Percentiles rank a stretch among this genome's conserved stretches.
Evolutionary conservation across 2,113 vertebrate genomes (phyloP).

Genomic region (Aleadryas rufinucha): DNA sequence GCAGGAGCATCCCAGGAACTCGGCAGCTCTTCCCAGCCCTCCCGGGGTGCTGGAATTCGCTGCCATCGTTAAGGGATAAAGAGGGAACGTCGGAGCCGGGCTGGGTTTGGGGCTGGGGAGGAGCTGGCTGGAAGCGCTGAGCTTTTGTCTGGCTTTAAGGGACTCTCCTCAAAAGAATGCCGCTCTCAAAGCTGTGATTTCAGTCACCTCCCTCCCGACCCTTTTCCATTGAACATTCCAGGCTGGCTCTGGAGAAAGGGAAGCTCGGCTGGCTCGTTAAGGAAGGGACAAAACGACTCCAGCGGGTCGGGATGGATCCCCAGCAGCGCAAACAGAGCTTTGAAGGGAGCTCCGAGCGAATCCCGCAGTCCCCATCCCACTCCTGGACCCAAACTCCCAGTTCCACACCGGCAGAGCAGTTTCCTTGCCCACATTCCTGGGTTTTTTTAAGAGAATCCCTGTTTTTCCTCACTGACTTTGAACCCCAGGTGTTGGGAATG

Average conservation of each 20-base stretch:
- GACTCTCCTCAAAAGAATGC: neutral
- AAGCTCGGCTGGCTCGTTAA: neutral
- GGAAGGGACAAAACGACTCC: neutral
- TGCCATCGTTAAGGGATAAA: neutral
- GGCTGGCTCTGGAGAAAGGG: neutral
- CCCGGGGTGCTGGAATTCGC: neutral
- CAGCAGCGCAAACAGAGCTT: neutral
- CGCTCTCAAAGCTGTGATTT: neutral
- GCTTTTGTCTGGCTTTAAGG: neutral
- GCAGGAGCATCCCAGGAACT: neutral
- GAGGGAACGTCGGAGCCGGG: neutral
- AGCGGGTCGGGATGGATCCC: neutral
- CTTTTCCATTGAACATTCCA: neutral
- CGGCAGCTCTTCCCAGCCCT: neutral
- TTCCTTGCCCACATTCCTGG: constrained; percentile 29
- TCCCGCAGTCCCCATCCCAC: neutral
- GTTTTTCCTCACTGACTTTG: neutral
- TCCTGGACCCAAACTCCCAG: neutral
- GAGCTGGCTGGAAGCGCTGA: neutral
- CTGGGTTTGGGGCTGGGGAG: neutral
- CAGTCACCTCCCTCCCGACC: neutral
- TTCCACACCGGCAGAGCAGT: neutral
- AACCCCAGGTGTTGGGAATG: neutral
- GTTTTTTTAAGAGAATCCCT: neutral
- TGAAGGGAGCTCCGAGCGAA: neutral